These are phyloP conservation scores for Monochamus saltuarius DNA, from an alignment of 1,140 invertebrate species.

Conservation along the genomic window DNA sequence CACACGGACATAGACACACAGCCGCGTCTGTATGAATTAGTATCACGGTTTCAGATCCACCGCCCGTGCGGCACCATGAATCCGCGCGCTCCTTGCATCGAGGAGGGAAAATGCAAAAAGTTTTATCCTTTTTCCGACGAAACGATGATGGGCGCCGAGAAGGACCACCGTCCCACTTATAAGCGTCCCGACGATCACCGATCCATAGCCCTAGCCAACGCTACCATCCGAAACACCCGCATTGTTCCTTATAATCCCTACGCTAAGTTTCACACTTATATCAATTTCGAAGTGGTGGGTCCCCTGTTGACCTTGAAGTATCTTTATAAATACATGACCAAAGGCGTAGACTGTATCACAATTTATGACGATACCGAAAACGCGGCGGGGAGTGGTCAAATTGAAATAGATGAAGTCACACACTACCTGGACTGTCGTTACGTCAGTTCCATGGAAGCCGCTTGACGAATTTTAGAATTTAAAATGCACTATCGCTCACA, in stretches of 20 bases:
- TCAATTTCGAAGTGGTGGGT: slow-evolving; percentile 14
- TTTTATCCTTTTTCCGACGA: too few species aligned
- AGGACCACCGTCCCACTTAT: not conserved
- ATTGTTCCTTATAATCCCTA: slow-evolving; percentile 22
- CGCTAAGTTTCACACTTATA: slow-evolving; percentile 5
- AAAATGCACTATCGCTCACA: slow-evolving; percentile 17
- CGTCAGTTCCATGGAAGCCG: slow-evolving; percentile 17
- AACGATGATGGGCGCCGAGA: not conserved
- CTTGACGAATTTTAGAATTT: slow-evolving; percentile 19
- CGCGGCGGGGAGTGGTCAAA: too few species aligned
- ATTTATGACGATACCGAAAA: too few species aligned
- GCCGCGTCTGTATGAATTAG: too few species aligned
- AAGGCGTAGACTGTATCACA: too few species aligned
- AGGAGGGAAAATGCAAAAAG: too few species aligned
- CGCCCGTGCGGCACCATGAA: too few species aligned
- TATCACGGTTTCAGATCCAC: too few species aligned
- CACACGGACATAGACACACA: too few species aligned
- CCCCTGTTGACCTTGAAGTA: slow-evolving; percentile 4
- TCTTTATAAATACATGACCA: slow-evolving; percentile 12
- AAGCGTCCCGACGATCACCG: too few species aligned
- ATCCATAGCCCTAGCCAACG: not conserved
- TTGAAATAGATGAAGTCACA: too few species aligned
- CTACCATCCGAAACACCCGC: slow-evolving; percentile 1
- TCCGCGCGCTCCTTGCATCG: too few species aligned
- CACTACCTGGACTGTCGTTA: slow-evolving; percentile 6